Evolutionary conservation across 2,113 vertebrate species (phyloP).

Genomic region (Oreocharis arfaki): DNA sequence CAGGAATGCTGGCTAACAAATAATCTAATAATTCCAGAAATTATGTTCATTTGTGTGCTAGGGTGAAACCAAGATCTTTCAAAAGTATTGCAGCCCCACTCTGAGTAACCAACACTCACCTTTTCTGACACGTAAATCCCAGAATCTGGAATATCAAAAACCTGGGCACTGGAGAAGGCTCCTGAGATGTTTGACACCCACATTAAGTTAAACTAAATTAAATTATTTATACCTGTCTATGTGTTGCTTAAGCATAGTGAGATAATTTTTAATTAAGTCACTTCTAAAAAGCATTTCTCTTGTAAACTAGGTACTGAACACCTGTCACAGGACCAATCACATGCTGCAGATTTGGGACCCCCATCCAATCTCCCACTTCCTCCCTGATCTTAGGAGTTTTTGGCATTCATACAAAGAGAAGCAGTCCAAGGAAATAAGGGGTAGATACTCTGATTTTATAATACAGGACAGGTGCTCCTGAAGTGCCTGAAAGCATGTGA

Average conservation of each 20-base stretch:
- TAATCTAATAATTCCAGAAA: not conserved
- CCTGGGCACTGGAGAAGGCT: not conserved
- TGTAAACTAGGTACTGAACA: not conserved
- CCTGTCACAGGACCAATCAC: not conserved
- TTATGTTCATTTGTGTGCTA: not conserved
- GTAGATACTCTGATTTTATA: not conserved
- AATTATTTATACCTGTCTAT: not conserved
- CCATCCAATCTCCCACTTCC: not conserved
- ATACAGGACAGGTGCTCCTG: accelerated
- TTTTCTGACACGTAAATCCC: not conserved
- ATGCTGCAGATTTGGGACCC: not conserved
- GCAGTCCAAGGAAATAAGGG: not conserved
- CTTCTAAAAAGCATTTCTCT: not conserved
- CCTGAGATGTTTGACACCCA: not conserved
- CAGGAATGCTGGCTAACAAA: not conserved
- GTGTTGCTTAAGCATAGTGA: not conserved
- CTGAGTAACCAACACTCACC: not conserved
- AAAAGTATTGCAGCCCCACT: not conserved
- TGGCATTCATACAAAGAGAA: not conserved
- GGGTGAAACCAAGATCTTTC: not conserved
- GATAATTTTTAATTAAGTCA: not conserved
- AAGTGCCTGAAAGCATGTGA: accelerated
- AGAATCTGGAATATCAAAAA: not conserved
- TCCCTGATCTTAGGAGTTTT: not conserved
- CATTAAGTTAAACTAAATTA: not conserved